Conservation (phyloP, 2,797 vertebrate genomes). For the Pitangus sulphuratus region DNA sequence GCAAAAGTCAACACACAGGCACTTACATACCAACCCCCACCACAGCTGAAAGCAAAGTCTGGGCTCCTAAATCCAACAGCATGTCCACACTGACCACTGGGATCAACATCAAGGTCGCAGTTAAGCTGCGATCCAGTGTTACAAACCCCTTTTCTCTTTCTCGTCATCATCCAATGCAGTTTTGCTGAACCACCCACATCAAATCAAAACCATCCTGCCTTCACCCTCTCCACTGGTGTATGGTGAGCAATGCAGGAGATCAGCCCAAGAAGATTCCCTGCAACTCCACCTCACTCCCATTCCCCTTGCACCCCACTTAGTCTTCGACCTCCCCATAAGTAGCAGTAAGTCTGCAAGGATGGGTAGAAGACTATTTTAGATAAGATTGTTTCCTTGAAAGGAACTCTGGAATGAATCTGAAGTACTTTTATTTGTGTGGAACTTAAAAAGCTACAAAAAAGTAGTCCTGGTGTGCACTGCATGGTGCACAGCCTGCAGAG, state of each 20-base stretch:
- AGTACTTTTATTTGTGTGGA: background rate
- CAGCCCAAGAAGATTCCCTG: background rate
- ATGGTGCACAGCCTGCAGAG: background rate
- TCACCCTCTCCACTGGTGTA: background rate
- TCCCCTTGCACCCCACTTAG: background rate
- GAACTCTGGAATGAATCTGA: background rate
- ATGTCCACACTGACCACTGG: background rate
- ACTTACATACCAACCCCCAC: background rate
- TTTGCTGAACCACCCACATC: rapidly evolving
- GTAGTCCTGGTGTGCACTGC: background rate
- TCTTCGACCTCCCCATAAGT: background rate
- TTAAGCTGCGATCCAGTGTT: background rate
- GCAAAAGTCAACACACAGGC: background rate
- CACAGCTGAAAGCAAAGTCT: background rate
- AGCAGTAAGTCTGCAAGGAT: background rate
- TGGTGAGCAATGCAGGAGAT: background rate
- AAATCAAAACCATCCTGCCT: background rate
- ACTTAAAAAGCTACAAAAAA: background rate
- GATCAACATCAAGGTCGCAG: background rate
- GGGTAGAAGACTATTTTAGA: background rate
- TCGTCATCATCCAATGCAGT: background rate
- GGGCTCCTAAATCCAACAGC: background rate
- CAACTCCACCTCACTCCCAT: background rate
- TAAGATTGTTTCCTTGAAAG: background rate
- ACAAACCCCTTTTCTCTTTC: background rate